Percentiles rank a stretch among this genome's conserved stretches.
Conservation (phyloP, 64 coral and sea anemone species). For the Porites lutea region DNA sequence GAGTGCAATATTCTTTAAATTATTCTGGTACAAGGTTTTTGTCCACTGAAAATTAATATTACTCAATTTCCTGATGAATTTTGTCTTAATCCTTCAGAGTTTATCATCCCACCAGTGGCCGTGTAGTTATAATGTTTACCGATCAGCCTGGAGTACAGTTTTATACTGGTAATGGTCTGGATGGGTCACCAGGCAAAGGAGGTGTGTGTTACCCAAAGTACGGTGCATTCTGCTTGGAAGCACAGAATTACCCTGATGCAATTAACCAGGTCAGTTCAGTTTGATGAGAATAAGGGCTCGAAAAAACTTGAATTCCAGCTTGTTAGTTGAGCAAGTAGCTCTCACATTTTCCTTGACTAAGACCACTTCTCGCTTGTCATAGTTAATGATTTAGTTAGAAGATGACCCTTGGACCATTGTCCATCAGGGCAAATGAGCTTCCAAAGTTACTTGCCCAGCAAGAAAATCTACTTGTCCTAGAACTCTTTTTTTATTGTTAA, state of each 20-base stretch:
- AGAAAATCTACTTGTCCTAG: too few relatives aligned
- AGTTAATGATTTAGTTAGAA: too few relatives aligned
- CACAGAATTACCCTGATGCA: constrained; percentile 90
- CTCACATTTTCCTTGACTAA: too few relatives aligned
- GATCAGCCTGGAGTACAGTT: constrained; percentile 90
- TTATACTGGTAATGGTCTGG: constrained; percentile 87
- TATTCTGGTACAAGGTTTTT: too few relatives aligned
- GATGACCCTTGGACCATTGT: too few relatives aligned
- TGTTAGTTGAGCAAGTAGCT: too few relatives aligned
- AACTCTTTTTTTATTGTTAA: too few relatives aligned
- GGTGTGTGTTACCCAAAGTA: constrained; percentile 85
- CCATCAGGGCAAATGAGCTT: too few relatives aligned
- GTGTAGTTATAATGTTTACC: constrained; percentile 82
- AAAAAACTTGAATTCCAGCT: too few relatives aligned
- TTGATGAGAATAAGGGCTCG: neutral
- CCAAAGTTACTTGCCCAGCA: too few relatives aligned
- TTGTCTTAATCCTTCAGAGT: constrained; percentile 46
- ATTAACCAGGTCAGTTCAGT: constrained; percentile 76
- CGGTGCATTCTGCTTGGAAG: constrained; percentile 86
- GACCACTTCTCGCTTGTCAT: too few relatives aligned
- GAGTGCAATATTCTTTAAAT: too few relatives aligned
- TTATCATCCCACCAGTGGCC: constrained; percentile 71
- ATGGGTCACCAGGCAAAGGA: constrained; percentile 75
- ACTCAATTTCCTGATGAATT: neutral
- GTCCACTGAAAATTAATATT: neutral